Evolutionary conservation across 2,888 invertebrate genomes (phyloP).

Genomic region (Apocheima hispidaria): DNA sequence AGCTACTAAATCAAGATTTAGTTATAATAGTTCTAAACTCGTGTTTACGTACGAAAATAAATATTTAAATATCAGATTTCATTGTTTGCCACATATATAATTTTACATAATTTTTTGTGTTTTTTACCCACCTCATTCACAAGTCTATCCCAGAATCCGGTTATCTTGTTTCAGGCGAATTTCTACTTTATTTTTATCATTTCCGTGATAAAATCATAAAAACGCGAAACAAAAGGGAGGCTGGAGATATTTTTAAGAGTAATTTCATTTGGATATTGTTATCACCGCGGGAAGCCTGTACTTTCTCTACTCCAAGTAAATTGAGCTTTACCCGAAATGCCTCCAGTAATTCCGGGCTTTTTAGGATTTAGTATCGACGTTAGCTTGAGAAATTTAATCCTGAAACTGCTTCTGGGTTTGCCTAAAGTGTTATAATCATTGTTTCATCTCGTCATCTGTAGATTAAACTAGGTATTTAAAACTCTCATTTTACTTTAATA

Average conservation of each 20-base stretch:
- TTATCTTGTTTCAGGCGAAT: constrained; percentile 27
- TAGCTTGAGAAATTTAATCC: constrained; percentile 79
- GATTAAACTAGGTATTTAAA: constrained; percentile 6
- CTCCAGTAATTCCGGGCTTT: constrained; percentile 73
- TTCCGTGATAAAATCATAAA: constrained; percentile 42
- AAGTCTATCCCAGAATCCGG: constrained; percentile 19
- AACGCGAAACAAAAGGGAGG: constrained; percentile 45
- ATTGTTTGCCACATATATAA: neutral
- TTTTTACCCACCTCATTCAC: constrained; percentile 12
- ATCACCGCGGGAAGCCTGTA: constrained; percentile 60
- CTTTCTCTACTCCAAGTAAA: constrained; percentile 65
- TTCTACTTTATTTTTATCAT: constrained; percentile 35
- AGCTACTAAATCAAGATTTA: too few species aligned
- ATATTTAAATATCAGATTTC: neutral
- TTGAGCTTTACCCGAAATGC: constrained; percentile 77
- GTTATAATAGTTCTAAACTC: too few species aligned
- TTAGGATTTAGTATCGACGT: constrained; percentile 71
- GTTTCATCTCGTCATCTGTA: constrained; percentile 6
- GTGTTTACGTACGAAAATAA: neutral
- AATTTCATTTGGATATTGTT: constrained; percentile 66
- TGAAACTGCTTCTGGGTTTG: constrained; percentile 61
- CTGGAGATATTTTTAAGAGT: constrained; percentile 57
- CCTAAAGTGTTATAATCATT: constrained; percentile 40
- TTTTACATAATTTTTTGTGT: neutral
- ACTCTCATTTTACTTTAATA: neutral